Percentiles rank a stretch among this genome's conserved stretches.
Conservation (phyloP, 2,113 vertebrate species). For the Nanger granti region DNA sequence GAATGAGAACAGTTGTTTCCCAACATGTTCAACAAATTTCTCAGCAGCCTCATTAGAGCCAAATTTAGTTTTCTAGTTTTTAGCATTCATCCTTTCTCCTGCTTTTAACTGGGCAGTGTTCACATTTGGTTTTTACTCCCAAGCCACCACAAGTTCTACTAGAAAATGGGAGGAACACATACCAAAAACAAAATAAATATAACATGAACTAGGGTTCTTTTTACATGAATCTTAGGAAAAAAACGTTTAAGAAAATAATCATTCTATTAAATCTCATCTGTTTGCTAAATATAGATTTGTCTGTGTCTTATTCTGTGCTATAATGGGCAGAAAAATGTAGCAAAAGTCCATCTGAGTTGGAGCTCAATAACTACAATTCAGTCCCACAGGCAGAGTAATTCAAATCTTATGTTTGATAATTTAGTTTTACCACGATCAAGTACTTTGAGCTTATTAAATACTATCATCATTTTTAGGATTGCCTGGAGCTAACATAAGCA, state of each 20-base stretch:
- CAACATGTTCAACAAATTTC: neutral
- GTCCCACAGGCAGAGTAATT: neutral
- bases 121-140: neutral
- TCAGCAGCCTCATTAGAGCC: neutral
- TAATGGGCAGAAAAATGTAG: neutral
- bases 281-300: slow-evolving; percentile 20
- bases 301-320: neutral
- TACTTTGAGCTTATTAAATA: neutral
- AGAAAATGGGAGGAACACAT: neutral
- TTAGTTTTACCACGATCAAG: neutral
- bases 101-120: neutral
- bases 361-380: neutral
- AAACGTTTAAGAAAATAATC: neutral
- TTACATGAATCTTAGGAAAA: neutral
- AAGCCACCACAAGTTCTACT: neutral
- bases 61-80: neutral
- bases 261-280: neutral
- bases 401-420: neutral
- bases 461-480: neutral
- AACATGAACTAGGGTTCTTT: neutral
- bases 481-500: neutral
- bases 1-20: neutral
- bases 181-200: neutral
- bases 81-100: neutral
- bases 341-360: neutral